A percentile compares a stretch with the other conserved stretches of the same genome.
These are phyloP conservation scores for Exephanes ischioxanthus DNA, from an alignment of 2,888 invertebrate species.

Conservation along the genomic window DNA sequence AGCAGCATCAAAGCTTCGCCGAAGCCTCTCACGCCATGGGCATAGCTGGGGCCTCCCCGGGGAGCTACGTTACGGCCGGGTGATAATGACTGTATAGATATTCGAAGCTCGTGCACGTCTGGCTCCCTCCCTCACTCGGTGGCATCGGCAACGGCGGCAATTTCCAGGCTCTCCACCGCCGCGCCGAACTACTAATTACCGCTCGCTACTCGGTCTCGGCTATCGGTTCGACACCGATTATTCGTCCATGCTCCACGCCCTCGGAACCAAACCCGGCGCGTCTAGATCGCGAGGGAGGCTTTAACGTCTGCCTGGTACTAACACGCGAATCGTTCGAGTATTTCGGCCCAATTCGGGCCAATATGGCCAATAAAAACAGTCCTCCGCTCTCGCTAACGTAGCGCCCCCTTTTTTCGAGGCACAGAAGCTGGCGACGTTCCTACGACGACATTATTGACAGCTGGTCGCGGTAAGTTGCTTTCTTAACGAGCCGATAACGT, in stretches of 20 bases:
- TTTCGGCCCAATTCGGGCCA: not conserved
- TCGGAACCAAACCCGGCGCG: not conserved
- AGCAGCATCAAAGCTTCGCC: constrained; percentile 28
- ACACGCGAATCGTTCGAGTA: no score
- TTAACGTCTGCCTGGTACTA: no score
- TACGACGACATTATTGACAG: no score
- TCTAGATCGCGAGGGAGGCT: not conserved
- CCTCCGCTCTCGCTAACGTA: no score
- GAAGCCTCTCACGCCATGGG: not conserved
- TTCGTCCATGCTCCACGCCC: constrained; percentile 50
- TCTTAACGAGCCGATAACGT: no score
- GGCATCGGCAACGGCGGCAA: constrained; percentile 56
- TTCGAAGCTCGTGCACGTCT: constrained; percentile 36
- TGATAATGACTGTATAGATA: constrained; percentile 66
- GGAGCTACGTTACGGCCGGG: constrained; percentile 58
- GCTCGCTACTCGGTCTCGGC: constrained; percentile 39
- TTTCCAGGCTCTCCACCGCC: constrained; percentile 53
- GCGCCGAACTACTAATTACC: constrained; percentile 64
- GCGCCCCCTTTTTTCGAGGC: no score
- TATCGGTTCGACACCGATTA: constrained; percentile 62
- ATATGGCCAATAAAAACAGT: not conserved
- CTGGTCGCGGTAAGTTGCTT: no score
- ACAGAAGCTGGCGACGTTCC: no score
- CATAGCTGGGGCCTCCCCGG: not conserved
- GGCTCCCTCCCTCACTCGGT: not conserved